phyloP scores from a whole-genome alignment of 2,888 invertebrate species.

The Siphonodentalium dalli region DNA sequence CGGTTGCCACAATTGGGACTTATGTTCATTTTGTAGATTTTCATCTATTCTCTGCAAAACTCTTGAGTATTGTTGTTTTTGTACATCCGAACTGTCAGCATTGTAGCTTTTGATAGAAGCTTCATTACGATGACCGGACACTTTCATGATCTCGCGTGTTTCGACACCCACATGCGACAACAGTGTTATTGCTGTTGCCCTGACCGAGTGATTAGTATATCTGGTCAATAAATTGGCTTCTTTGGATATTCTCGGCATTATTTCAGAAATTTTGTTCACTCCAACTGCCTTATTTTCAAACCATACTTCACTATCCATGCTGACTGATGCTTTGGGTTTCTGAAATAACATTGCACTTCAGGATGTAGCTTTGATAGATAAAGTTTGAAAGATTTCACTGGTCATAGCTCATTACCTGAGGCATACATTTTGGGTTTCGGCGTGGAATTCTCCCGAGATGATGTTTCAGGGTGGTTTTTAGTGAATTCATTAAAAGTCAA shows the following conservation, averaged over 20 bases:
- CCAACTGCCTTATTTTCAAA: constrained; percentile 12
- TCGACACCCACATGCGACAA: constrained; percentile 12
- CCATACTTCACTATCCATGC: background rate
- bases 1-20: no score
- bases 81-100: constrained; percentile 9
- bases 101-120: constrained; percentile 3
- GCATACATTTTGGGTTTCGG: constrained; percentile 16
- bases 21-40: no score
- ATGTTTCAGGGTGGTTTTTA: no score
- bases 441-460: no score
- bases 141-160: constrained; percentile 15
- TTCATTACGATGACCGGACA: constrained; percentile 13
- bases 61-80: constrained; percentile 11
- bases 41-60: constrained; percentile 5
- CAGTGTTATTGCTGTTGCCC: constrained; percentile 16
- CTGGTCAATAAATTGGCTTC: background rate
- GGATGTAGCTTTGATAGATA: constrained; percentile 14
- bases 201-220: constrained; percentile 19
- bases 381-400: background rate
- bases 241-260: constrained; percentile 15
- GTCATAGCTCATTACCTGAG: constrained; percentile 1
- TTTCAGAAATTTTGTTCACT: background rate
- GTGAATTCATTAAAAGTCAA: no score
- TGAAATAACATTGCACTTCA: constrained; percentile 4
- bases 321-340: background rate